Base-by-base conservation (phyloP, 2,113 vertebrate genomes). In the Petroica traversi region DNA sequence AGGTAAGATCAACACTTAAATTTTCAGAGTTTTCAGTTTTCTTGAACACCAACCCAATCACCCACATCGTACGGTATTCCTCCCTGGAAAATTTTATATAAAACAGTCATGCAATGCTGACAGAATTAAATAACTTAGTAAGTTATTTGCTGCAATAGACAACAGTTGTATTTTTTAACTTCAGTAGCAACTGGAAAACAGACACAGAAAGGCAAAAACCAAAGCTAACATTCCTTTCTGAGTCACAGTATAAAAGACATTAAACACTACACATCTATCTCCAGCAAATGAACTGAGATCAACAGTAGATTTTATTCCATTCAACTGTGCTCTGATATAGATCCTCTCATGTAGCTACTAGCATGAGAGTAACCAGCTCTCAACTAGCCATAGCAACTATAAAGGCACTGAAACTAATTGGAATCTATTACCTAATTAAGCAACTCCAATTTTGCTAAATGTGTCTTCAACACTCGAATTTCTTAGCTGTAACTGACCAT, bases 1-100 rank as follows among this genome's bases (percentile, higher is more conserved):
- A 99, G 41, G 99, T 99, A 81, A 99, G 98, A 94, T 99, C 98
- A 63, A 99, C 98, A 95, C 99, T 99, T 87, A 99, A 98, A 87
- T 99, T 98, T 96, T 99, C 98, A 45, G 98, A 98, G 78, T 99
- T 99, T 96, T 99, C 99, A 5, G 98, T 98, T 97, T 99, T 99
- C 96, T 99, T 99, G 67, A 99, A 98, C 84, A 98, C 98, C 85
- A 99, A 98, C 58, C 99, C 99, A 93, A 99, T 99, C 85, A 99
- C 98, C 99, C 99, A 99, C 98, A 98, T 99, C 8, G 99, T 99
- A 93, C 98, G 98, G 84, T 98, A 98, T 92, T 98, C 98, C 93
- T 99, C 98, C 97, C 99, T 99, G 96, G 4, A 97, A 97, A 95
- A 95, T n/a, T 20, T 78, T n/a, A 74, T 2, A 59, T 14, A 43